Evolutionary conservation across 2,113 vertebrate species (phyloP).

Genomic region (Ivindomyrus marchei): DNA sequence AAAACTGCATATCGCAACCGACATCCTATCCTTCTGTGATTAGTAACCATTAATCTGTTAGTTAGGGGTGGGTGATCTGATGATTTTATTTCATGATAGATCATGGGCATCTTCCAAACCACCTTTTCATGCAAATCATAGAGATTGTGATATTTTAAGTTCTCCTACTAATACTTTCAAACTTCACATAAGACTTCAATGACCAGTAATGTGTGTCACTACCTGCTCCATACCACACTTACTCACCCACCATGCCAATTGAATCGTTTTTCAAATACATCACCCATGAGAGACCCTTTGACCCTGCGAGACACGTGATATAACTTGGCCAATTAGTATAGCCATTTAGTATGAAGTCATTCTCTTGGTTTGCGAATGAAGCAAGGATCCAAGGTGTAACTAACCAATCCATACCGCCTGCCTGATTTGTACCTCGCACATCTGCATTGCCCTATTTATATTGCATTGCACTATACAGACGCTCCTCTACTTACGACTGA

Average conservation of each 20-base stretch:
- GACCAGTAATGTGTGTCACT: neutral
- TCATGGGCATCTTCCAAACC: neutral
- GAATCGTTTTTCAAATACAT: neutral
- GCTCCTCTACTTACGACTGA: too few species aligned
- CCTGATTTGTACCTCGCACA: neutral
- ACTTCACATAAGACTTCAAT: neutral
- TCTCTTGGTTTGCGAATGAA: neutral
- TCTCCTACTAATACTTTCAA: neutral
- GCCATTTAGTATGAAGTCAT: neutral
- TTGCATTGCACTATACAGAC: too few species aligned
- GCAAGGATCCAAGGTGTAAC: neutral
- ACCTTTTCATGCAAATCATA: neutral
- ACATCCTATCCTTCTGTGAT: neutral
- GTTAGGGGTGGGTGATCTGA: neutral
- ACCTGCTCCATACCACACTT: neutral
- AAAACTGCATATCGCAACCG: neutral
- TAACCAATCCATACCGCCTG: neutral
- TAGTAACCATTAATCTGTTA: neutral
- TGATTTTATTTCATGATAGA: neutral
- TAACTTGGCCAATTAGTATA: neutral
- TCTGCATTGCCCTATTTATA: neutral
- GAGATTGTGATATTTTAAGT: neutral
- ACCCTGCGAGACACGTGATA: neutral
- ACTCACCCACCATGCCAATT: neutral
- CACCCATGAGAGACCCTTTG: neutral